Evolutionary conservation across 2,113 vertebrate species (phyloP).

Genomic region (Sylvietta virens): DNA sequence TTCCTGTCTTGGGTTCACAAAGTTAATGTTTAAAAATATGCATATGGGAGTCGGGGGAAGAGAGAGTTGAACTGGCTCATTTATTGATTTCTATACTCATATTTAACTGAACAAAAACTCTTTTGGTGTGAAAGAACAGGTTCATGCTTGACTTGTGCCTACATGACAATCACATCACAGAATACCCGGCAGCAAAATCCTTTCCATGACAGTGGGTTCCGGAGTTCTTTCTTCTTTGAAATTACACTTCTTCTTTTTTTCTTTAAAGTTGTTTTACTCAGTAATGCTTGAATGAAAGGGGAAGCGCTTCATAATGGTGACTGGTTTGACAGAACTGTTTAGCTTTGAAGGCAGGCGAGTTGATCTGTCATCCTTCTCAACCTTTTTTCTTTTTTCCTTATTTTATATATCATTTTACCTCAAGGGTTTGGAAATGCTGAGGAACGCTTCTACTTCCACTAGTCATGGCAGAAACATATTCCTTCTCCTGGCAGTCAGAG

Average conservation of each 20-base stretch:
- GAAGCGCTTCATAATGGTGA: background rate
- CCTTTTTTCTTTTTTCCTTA: background rate
- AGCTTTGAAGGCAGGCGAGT: background rate
- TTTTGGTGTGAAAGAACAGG: conserved; percentile 4
- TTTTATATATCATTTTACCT: background rate
- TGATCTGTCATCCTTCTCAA: background rate
- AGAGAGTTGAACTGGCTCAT: background rate
- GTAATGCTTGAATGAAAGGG: conserved; percentile 12
- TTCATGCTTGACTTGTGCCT: conserved; percentile 30
- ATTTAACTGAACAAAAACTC: conserved; percentile 16
- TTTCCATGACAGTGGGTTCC: conserved; percentile 31
- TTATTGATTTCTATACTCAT: background rate
- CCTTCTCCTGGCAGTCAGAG: background rate
- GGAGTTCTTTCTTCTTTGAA: conserved; percentile 35
- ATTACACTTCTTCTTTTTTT: background rate
- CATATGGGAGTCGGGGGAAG: background rate
- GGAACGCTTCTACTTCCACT: background rate
- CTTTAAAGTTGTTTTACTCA: conserved; percentile 17
- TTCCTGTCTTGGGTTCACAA: conserved; percentile 15
- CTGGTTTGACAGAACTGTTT: conserved; percentile 28
- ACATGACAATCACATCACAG: background rate
- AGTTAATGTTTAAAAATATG: conserved; percentile 21
- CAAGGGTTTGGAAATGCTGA: background rate
- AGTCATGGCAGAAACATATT: background rate
- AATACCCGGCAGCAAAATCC: conserved; percentile 17